Percentiles rank a stretch among this genome's conserved stretches.
These are phyloP conservation scores for Pseudococcus jackbeardsleyi DNA, from an alignment of 2,888 invertebrate species.

Conservation along the genomic window DNA sequence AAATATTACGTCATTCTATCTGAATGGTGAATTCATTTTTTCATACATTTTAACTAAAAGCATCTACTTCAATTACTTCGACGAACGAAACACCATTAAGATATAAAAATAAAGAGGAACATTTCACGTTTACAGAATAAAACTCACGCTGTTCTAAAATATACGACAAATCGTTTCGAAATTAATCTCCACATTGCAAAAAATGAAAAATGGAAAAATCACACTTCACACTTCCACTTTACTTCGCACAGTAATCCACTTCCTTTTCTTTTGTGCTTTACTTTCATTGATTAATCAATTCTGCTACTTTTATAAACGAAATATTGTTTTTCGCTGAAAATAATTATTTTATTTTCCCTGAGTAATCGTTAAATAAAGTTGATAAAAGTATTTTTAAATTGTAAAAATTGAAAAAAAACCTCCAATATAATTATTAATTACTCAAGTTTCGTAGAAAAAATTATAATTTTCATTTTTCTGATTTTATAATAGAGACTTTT, in stretches of 20 bases:
- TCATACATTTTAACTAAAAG: conserved; percentile 1
- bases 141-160: conserved; percentile 16
- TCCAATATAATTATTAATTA: neutral
- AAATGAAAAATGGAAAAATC: neutral
- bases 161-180: neutral
- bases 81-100: neutral
- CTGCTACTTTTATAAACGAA: neutral
- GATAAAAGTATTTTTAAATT: too few relatives aligned
- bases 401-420: neutral
- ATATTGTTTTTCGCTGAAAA: neutral
- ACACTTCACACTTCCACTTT: neutral
- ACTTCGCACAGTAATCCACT: neutral
- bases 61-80: neutral
- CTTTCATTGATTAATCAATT: conserved; percentile 20
- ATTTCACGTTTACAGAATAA: conserved; percentile 3
- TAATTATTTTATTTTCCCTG: too few relatives aligned
- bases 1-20: conserved; percentile 34
- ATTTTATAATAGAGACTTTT: neutral
- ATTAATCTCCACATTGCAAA: neutral
- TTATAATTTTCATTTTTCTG: neutral
- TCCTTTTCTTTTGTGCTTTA: neutral
- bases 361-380: too few relatives aligned
- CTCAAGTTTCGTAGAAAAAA: neutral
- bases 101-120: neutral
- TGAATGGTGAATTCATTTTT: conserved; percentile 43